These are phyloP conservation scores for Steinernema carpocapsae DNA, from an alignment of 2,888 invertebrate genomes.

Conservation along the genomic window DNA sequence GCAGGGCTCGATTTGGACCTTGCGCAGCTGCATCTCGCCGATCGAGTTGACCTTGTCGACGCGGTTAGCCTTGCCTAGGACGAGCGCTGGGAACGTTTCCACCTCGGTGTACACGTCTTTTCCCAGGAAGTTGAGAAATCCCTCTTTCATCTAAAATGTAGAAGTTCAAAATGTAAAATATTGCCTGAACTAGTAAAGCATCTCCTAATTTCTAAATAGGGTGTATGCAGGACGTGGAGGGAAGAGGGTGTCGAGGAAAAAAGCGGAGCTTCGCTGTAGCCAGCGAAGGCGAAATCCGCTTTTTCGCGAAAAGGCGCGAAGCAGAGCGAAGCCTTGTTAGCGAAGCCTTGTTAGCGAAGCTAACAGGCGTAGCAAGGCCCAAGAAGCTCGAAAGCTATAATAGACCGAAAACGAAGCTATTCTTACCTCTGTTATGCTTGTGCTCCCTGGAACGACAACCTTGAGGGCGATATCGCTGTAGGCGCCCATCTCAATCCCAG, in stretches of 20 bases:
- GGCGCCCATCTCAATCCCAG: neutral
- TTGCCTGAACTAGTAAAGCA: too few relatives aligned
- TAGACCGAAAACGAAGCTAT: neutral
- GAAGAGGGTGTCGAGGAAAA: too few relatives aligned
- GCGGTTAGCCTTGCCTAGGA: neutral
- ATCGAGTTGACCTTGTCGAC: neutral
- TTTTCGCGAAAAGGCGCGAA: too few relatives aligned
- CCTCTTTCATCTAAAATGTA: neutral
- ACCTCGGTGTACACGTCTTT: conserved; percentile 4
- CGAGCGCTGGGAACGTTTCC: neutral
- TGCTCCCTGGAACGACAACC: neutral
- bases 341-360: too few relatives aligned
- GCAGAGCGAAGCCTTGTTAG: too few relatives aligned
- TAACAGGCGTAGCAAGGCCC: too few relatives aligned
- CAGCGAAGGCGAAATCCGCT: too few relatives aligned
- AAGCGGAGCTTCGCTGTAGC: too few relatives aligned
- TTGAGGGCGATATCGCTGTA: neutral
- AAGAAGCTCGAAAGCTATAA: too few relatives aligned
- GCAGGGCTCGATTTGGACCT: conserved; percentile 9
- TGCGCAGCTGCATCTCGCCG: neutral
- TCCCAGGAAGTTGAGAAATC: neutral
- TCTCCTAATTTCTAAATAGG: too few relatives aligned
- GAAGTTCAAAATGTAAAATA: neutral
- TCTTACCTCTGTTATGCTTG: neutral
- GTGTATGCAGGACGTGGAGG: too few relatives aligned